A percentile compares a stretch with the other conserved stretches of the same genome.
Conservation (phyloP, 2,797 vertebrate genomes). For the Psittacula echo region DNA sequence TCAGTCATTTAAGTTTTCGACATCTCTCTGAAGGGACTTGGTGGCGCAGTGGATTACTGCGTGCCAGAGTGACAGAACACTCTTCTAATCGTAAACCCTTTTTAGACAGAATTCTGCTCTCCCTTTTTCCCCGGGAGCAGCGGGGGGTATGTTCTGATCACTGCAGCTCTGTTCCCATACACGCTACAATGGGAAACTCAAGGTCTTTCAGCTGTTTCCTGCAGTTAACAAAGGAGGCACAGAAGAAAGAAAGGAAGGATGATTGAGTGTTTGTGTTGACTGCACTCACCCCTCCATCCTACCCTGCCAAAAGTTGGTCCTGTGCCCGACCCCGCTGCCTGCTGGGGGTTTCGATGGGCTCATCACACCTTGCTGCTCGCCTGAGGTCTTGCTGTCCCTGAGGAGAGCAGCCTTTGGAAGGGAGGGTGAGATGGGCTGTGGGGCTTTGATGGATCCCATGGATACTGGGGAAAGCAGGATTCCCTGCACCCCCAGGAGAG, state of each 20-base stretch:
- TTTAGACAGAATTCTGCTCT: slow-evolving; percentile 73
- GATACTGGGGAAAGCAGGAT: neutral
- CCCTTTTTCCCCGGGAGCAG: slow-evolving; percentile 75
- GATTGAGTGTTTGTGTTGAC: slow-evolving; percentile 74
- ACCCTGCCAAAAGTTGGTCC: neutral
- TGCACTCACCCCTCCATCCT: slow-evolving; percentile 47
- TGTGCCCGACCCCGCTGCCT: neutral
- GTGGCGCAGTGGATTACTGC: slow-evolving; percentile 79
- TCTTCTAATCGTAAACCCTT: slow-evolving; percentile 75
- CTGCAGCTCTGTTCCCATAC: slow-evolving; percentile 68
- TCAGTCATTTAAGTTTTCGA: slow-evolving; percentile 83
- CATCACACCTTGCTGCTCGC: neutral
- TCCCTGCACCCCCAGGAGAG: neutral
- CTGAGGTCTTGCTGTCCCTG: accelerated
- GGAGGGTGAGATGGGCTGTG: accelerated
- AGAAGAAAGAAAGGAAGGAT: slow-evolving; percentile 67
- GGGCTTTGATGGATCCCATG: neutral
- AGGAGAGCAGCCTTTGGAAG: neutral
- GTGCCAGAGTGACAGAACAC: slow-evolving; percentile 76
- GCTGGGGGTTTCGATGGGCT: neutral
- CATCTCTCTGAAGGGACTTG: slow-evolving; percentile 82
- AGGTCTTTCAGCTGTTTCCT: slow-evolving; percentile 75
- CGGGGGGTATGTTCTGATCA: slow-evolving; percentile 83
- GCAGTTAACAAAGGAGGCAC: slow-evolving; percentile 68
- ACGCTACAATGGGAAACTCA: slow-evolving; percentile 71